Conservation (phyloP, 2,888 invertebrate species). For the Miltochrista miniata region DNA sequence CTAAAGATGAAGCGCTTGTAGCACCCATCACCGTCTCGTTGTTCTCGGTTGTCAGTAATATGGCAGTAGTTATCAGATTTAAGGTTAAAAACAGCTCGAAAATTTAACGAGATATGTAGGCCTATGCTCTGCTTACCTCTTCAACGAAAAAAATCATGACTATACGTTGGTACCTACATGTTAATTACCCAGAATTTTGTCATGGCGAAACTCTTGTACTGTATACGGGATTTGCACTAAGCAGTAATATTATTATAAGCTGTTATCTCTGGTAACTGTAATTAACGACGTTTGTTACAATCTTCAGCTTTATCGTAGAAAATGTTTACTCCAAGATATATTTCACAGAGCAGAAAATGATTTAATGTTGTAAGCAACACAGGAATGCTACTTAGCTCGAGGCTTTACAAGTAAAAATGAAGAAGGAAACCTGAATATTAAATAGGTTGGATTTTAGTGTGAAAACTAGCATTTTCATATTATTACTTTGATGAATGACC, state of each 20-base stretch:
- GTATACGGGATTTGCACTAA: not conserved
- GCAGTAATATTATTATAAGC: conserved; percentile 5
- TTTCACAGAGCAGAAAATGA: conserved; percentile 36
- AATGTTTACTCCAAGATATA: conserved; percentile 32
- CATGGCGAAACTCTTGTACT: not conserved
- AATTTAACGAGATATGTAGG: no score
- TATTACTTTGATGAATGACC: no score
- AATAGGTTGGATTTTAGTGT: conserved; percentile 5
- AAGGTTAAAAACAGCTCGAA: no score
- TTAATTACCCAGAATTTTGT: no score
- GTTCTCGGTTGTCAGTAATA: no score
- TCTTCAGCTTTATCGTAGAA: conserved; percentile 26
- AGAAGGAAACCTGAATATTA: conserved; percentile 24
- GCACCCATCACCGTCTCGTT: no score
- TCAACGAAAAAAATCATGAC: no score
- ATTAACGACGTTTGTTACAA: conserved; percentile 15
- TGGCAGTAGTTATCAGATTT: no score
- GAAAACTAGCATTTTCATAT: no score
- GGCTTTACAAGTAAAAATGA: conserved; percentile 24
- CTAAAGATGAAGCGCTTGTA: no score
- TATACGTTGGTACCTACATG: no score
- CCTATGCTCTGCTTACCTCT: no score
- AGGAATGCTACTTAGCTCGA: conserved; percentile 35
- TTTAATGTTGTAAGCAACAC: conserved; percentile 32
- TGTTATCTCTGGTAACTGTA: conserved; percentile 8